Evolutionary conservation across 2,888 invertebrate species (phyloP).

Genomic region (Catocala nupta): DNA sequence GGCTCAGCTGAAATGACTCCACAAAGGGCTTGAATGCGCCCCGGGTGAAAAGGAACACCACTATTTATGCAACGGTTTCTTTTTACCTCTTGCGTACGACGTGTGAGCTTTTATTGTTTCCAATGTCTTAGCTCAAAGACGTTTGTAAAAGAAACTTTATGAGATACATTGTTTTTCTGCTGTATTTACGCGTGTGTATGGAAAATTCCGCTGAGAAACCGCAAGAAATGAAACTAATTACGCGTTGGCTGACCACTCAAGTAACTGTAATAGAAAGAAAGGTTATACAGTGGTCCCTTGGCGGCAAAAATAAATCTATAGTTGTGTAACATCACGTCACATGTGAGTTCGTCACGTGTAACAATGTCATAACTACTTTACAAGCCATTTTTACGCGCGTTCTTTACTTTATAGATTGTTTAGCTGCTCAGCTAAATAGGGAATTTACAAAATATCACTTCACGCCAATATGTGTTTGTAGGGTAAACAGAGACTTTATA

Average conservation of each 20-base stretch:
- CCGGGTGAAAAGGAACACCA: constrained; percentile 70
- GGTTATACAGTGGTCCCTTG: too few species aligned
- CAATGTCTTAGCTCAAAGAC: constrained; percentile 23
- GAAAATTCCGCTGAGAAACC: constrained; percentile 16
- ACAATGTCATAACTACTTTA: background rate
- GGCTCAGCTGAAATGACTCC: constrained; percentile 69
- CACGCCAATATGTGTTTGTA: too few species aligned
- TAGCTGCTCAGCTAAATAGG: too few species aligned
- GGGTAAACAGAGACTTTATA: too few species aligned
- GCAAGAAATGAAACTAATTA: constrained; percentile 8
- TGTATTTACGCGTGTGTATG: background rate
- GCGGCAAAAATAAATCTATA: constrained; percentile 4
- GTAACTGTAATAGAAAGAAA: background rate
- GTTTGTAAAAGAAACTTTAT: constrained; percentile 11
- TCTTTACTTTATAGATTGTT: background rate
- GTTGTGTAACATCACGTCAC: background rate
- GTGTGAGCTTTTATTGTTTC: constrained; percentile 29
- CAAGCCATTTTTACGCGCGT: background rate
- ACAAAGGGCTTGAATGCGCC: constrained; percentile 74
- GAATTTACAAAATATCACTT: too few species aligned
- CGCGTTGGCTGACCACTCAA: background rate
- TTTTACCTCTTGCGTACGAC: constrained; percentile 40
- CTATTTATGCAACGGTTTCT: constrained; percentile 61
- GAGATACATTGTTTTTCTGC: constrained; percentile 15
- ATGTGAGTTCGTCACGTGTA: background rate